Evolutionary conservation across 1,140 invertebrate genomes (phyloP), one percentile per base, ranked within the genome.

Genomic region (Drosophila repleta): DNA sequence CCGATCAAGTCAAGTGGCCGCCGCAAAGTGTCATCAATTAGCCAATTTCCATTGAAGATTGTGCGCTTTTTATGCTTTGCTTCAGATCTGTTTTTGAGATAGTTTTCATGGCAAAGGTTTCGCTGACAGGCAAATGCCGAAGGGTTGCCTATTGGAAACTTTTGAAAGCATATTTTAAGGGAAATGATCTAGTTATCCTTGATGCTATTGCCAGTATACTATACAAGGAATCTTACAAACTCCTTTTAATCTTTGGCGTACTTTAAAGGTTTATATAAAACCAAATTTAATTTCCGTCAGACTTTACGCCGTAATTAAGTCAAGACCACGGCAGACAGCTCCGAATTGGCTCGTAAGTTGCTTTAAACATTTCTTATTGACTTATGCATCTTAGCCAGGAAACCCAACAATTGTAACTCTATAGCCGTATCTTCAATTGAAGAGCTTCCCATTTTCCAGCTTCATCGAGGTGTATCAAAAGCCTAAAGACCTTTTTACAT

Each of bases 1-100:
- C 32, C 57, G 81, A 84, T 87, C 82, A 48, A 84, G 81, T 84
- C 81, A 84, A 84, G 81, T 84, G 82, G 37, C 51, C 35, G 63
- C 26, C 57, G 43, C 61, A 53, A 46, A 84, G 78, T 81, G 55
- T 78, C 81, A 74, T 81, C 74, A 84, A 87, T 84, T 84, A 77
- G 81, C 57, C 63, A 55, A 83, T 79, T 63, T 39, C 29, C 58
- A 56, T 76, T 76, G 53, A 32, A 32, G 26, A 4, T 26, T 15
- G 17, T 58, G 74, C 13, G 35, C 70, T 63, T 52, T 63, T 57
- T 10, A 24, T 18, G 37, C 8, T 29, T 17, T 17, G 13, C n/a
- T 17, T 8, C 6, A 43, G 5, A 72, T 32, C 32, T 2, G 10
- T 13, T 18, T 10, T 29, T 3, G 15, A 45, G 55, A 57, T 57